Base-by-base conservation (phyloP, 2,797 vertebrate species). In the Lithobates sylvaticus region DNA sequence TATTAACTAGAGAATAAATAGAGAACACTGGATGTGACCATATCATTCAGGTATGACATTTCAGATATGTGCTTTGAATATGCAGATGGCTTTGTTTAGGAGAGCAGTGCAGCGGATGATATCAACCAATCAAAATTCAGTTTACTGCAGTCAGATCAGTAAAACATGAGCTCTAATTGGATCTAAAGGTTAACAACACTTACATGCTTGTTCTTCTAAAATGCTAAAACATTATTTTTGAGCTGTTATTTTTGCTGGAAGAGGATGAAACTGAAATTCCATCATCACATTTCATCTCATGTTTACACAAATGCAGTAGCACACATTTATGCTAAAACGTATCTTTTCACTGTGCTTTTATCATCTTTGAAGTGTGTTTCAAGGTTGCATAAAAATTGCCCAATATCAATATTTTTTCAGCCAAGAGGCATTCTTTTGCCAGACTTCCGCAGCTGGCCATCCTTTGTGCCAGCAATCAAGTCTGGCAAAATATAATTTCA, bases 351-450 rank as follows among this genome's bases (percentile, higher is more conserved):
- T 34, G 39, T 76, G n/a, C 75, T 26, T 50, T 83, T 83, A 42
- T 74, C 68, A 83, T 87, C 50, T 87, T 78, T 87, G 76, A 87
- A 79, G 61, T 79, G 42, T 84, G 42, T 84, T 84, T 87, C 76
- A 87, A 79, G 76, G 86, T 87, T 87, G 86, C 72, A 78, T 68
- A n/a, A 83, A 87, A 78, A 87, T 73, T 83, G 76, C 80, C 85
- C 80, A 73, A 75, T 87, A 79, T 87, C 42, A 83, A 78, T 87
- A 83, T 77, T 86, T 73, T 78, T 79, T 75, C 42, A 87, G 81
- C 86, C 86, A 75, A 84, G 76, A 64, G 10, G 27, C 10, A 29
- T 61, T 42, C 76, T 80, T 65, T 74, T 87, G 86, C 86, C 86
- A 87, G 64, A 65, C n/a, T 44, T 84, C 76, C 65, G 70, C 86